Base-by-base conservation (phyloP, 2,113 vertebrate species). In the Holacanthus passer region DNA sequence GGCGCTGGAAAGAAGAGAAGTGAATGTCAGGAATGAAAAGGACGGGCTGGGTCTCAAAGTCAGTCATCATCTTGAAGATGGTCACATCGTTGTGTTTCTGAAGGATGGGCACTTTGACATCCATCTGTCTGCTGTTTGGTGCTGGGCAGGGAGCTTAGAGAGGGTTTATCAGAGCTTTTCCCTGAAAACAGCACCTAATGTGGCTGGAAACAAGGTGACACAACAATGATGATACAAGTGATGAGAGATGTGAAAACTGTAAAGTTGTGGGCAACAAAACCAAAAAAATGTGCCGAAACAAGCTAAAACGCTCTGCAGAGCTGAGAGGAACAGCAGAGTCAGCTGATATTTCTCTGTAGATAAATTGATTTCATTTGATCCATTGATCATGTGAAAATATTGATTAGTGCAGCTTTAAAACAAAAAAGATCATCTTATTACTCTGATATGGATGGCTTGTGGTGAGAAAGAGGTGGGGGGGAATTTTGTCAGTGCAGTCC, bases 1-100 rank as follows among this genome's bases (percentile, higher is more conserved):
- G 98, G 55, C 98, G 97, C 90, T 99, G 99, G 73, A 98, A 96
- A 86, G 90, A 96, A 43, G 97, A 94, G 82, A 98, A 99, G 90
- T 99, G 98, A 76, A 99, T 94, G 0, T 99, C 98, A 0, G 99
- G 98, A 41, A 99, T 99, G 91, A 99, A 99, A 22, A 99, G 98
- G 32, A 99, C 97, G 0, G 99, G 99, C 93, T 99, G 98, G 1
- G 97, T 99, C 74, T 98, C 97, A 0, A 97, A 91, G 69, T 99
- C 98, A 0, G 88, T 87, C 90, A 98, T 96, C 81, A 96, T 96
- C 94, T 98, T 99, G 92, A 99, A 99, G 82, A 97, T 78, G 0
- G 99, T 99, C 92, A 98, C 92, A 47, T 99, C 99, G 0, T 96
- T 97, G 52, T 97, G 96, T 77, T 99, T 99, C 88, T 97, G 97